Evolutionary conservation across 2,888 invertebrate species (phyloP).

Genomic region (Mactromeris polynyma): DNA sequence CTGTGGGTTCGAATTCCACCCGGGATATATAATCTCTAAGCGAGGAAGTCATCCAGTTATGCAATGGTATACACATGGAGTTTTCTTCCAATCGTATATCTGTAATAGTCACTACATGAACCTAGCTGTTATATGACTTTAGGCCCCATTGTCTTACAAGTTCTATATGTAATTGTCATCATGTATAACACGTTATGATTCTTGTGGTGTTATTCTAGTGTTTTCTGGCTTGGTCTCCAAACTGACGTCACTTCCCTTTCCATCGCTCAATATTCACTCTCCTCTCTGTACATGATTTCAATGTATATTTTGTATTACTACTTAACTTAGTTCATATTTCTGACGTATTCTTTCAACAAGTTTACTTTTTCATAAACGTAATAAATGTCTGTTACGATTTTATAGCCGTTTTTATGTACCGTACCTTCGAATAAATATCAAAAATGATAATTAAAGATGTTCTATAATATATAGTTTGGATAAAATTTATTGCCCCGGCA

Average conservation of each 20-base stretch:
- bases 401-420: neutral
- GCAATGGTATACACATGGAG: too few relatives aligned
- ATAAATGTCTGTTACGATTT: neutral
- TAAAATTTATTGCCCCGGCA: neutral
- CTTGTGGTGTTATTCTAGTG: too few relatives aligned
- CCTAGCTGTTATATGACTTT: too few relatives aligned
- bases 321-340: neutral
- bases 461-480: neutral
- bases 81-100: too few relatives aligned
- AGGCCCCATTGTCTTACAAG: too few relatives aligned
- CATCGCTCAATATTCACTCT: neutral
- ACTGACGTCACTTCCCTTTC: neutral
- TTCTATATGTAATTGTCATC: too few relatives aligned
- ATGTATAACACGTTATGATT: too few relatives aligned
- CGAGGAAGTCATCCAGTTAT: too few relatives aligned
- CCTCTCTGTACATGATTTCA: neutral
- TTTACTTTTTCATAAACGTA: neutral
- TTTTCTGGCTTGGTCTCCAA: too few relatives aligned
- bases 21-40: too few relatives aligned
- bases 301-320: neutral
- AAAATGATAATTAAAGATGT: neutral
- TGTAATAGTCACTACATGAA: too few relatives aligned
- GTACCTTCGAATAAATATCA: neutral
- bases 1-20: too few relatives aligned
- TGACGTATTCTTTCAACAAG: neutral